phyloP scores from a whole-genome alignment of 2,888 invertebrate genomes.

The Andrena hattorfiana region DNA sequence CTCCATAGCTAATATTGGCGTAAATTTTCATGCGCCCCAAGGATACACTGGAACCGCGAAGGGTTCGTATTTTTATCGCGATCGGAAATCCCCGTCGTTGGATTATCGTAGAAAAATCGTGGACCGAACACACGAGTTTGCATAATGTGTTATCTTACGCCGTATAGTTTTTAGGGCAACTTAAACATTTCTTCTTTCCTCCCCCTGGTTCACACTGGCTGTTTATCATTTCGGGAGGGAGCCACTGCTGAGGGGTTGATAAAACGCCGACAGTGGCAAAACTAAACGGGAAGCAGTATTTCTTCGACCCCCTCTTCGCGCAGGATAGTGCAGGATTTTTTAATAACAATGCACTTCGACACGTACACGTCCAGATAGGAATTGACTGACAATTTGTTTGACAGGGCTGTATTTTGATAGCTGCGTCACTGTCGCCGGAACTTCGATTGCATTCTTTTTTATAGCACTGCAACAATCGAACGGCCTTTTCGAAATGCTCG shows the following conservation, averaged over 20 bases:
- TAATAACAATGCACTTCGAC: slow-evolving; percentile 18
- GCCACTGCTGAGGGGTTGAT: not conserved
- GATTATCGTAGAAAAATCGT: not conserved
- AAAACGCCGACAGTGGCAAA: not conserved
- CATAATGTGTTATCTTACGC: not conserved
- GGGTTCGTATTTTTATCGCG: slow-evolving; percentile 11
- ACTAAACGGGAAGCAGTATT: not conserved
- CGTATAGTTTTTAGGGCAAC: not conserved
- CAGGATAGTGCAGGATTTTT: not conserved
- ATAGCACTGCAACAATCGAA: not conserved
- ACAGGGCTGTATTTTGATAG: slow-evolving; percentile 26
- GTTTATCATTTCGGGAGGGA: slow-evolving; percentile 5
- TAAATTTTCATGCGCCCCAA: slow-evolving; percentile 4
- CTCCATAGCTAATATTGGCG: slow-evolving; percentile 20
- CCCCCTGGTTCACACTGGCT: not conserved
- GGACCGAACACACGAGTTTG: not conserved
- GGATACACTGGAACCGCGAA: slow-evolving; percentile 10
- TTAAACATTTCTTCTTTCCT: not conserved
- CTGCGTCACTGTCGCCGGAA: slow-evolving; percentile 14
- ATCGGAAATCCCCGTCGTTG: not conserved
- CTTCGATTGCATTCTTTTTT: not conserved
- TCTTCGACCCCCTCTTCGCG: not conserved
- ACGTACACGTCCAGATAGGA: not conserved
- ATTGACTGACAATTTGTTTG: slow-evolving; percentile 32
- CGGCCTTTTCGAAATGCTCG: not conserved